phyloP scores from a whole-genome alignment of 2,113 vertebrate genomes.

The Tragelaphus buxtoni region DNA sequence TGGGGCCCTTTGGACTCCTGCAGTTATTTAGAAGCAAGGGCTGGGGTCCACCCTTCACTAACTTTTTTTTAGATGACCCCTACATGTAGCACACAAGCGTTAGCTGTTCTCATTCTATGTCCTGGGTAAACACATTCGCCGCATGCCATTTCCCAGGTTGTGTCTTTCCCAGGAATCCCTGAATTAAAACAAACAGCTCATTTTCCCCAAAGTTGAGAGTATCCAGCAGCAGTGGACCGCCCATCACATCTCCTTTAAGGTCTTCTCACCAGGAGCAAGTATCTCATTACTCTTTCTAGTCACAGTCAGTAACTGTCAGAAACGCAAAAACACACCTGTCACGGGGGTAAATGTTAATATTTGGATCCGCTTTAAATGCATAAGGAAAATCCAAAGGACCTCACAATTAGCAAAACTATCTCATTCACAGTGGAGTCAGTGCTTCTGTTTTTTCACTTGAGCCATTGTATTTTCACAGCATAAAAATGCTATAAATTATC shows the following conservation, averaged over 20 bases:
- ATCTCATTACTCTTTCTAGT: not conserved
- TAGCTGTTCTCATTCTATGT: not conserved
- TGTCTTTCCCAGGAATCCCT: not conserved
- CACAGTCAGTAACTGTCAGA: not conserved
- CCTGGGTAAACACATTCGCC: not conserved
- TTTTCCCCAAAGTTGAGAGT: not conserved
- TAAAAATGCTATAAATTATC: not conserved
- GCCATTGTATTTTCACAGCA: not conserved
- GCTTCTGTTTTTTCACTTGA: not conserved
- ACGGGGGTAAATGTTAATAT: not conserved
- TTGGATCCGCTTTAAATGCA: not conserved
- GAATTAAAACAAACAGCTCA: not conserved
- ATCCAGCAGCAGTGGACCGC: rapidly evolving
- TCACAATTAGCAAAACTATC: not conserved
- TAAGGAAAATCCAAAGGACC: not conserved
- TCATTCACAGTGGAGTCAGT: not conserved
- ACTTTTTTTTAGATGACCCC: not conserved
- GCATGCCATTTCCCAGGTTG: not conserved
- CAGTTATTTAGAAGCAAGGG: not conserved
- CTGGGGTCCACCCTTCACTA: not conserved
- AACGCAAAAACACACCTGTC: not conserved
- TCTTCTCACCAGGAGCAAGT: not conserved
- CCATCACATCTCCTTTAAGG: not conserved
- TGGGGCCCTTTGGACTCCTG: not conserved
- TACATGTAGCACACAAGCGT: not conserved